phyloP scores from a whole-genome alignment of 2,113 vertebrate species.

The Laticauda colubrina region DNA sequence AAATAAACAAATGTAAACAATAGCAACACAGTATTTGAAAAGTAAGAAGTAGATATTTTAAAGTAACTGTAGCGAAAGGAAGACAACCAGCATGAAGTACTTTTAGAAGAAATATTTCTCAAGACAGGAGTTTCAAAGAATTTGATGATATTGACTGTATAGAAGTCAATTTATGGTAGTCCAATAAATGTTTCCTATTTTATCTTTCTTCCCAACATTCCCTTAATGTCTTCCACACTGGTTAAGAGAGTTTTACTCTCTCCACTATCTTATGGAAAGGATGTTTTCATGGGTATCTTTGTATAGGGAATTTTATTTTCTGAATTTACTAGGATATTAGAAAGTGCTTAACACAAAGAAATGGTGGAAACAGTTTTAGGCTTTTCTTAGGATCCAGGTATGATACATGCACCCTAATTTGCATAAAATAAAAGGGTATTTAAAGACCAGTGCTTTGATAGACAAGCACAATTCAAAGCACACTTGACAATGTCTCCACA shows the following conservation, averaged over 20 bases:
- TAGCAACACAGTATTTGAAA: not conserved
- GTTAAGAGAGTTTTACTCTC: not conserved
- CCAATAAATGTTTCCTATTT: not conserved
- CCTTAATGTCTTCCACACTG: not conserved
- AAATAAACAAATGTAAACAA: not conserved
- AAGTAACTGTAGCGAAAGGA: not conserved
- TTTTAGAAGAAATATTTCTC: not conserved
- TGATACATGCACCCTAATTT: not conserved
- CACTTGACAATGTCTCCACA: no score
- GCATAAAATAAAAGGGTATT: no score
- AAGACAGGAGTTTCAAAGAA: not conserved
- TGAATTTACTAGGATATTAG: not conserved
- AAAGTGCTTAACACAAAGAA: not conserved
- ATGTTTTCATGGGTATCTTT: not conserved
- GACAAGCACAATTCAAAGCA: no score
- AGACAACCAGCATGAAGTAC: not conserved
- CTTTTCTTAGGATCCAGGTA: not conserved
- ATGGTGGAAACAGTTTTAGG: not conserved
- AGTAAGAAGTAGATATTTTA: not conserved
- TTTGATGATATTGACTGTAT: not conserved
- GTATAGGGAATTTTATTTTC: not conserved
- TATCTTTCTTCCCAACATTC: not conserved
- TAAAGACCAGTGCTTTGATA: no score
- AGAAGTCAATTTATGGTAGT: not conserved
- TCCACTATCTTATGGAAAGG: not conserved